Conservation (phyloP, 1,140 invertebrate genomes). For the Rhopalosiphum padi region DNA sequence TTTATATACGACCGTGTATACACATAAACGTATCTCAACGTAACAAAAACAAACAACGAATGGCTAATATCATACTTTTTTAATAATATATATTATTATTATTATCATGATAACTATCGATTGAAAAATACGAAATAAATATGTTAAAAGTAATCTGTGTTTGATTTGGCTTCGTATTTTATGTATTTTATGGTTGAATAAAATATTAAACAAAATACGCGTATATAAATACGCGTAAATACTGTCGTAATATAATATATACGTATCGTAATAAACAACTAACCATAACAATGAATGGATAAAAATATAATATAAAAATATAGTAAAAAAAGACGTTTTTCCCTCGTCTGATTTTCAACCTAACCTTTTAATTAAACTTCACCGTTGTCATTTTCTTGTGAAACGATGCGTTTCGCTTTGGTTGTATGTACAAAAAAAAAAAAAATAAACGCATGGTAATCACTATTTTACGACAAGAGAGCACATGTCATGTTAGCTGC, state of each 20-base stretch:
- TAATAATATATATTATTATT: background rate
- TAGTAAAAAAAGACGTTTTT: background rate
- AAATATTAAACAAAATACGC: background rate
- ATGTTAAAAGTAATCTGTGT: background rate
- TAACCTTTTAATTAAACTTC: conserved; percentile 27
- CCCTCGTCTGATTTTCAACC: background rate
- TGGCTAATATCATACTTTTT: background rate
- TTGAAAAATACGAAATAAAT: background rate
- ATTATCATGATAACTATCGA: background rate
- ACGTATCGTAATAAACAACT: background rate
- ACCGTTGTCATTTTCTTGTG: conserved; percentile 13
- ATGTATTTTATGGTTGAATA: background rate
- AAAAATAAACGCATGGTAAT: background rate
- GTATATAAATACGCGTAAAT: too few relatives aligned
- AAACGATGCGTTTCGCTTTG: background rate
- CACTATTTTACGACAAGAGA: conserved; percentile 13
- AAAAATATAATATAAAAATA: background rate
- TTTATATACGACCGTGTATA: background rate
- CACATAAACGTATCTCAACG: background rate
- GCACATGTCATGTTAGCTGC: background rate
- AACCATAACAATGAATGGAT: background rate
- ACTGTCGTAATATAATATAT: background rate
- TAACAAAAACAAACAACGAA: background rate
- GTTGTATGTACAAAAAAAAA: background rate
- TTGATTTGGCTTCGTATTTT: background rate